These are phyloP conservation scores for Xiphophorus birchmanni DNA, from an alignment of 2,797 vertebrate genomes.

Conservation along the genomic window DNA sequence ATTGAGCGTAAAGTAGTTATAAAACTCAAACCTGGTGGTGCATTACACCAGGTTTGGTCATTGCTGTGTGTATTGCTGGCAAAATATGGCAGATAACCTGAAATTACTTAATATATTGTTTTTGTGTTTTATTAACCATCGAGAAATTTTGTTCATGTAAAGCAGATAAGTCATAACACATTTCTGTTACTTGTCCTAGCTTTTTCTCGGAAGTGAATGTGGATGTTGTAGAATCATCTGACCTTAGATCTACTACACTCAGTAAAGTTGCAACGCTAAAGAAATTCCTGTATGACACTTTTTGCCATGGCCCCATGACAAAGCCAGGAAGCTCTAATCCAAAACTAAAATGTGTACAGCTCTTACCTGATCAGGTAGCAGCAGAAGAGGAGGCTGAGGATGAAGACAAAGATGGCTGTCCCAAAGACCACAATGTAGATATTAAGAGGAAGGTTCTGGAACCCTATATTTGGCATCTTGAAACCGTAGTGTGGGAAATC, in stretches of 20 bases:
- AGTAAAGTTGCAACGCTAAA: slow-evolving; percentile 4
- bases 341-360: slow-evolving; percentile 3
- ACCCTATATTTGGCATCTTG: slow-evolving; percentile 99
- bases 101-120: not conserved
- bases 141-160: not conserved
- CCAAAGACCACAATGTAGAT: slow-evolving; percentile 99
- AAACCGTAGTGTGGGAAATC: slow-evolving; percentile 96
- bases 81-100: not conserved
- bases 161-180: not conserved
- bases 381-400: slow-evolving; percentile 99
- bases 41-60: not conserved
- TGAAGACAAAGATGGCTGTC: slow-evolving; percentile 98
- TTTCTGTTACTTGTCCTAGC: not conserved
- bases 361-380: slow-evolving; percentile 98
- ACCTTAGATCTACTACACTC: slow-evolving; percentile 10
- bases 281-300: slow-evolving; percentile 46
- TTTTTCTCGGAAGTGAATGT: slow-evolving; percentile 4
- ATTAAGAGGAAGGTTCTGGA: slow-evolving; percentile 99
- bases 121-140: not conserved
- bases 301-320: slow-evolving; percentile 20
- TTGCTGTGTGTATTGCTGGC: not conserved
- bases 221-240: not conserved
- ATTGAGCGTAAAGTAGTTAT: not conserved
- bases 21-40: no score
- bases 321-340: not conserved